These are phyloP conservation scores for Dinocampus coccinellae DNA, from an alignment of 2,888 invertebrate genomes.

Conservation along the genomic window DNA sequence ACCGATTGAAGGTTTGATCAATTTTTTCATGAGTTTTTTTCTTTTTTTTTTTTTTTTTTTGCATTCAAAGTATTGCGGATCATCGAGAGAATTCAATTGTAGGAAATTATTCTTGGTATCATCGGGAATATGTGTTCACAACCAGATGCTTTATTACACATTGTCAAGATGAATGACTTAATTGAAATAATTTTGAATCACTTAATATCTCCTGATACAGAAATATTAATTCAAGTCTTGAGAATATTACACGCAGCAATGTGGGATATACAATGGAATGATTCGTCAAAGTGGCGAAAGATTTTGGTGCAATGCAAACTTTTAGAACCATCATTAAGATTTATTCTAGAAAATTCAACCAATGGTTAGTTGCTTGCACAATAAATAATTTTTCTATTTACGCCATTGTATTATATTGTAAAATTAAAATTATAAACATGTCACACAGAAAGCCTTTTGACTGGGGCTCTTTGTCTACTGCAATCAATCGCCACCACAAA, in stretches of 20 bases:
- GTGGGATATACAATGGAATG: constrained; percentile 61
- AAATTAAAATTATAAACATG: not conserved
- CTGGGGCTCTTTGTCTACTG: constrained; percentile 53
- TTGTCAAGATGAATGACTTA: constrained; percentile 74
- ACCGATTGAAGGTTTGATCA: constrained; percentile 73
- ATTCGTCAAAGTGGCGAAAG: constrained; percentile 54
- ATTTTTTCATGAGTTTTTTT: constrained; percentile 15
- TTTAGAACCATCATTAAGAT: constrained; percentile 75
- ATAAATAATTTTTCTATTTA: constrained; percentile 9
- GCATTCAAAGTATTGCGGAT: not conserved
- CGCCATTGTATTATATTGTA: not conserved
- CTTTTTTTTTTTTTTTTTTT: constrained; percentile 1
- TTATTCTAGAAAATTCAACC: constrained; percentile 82
- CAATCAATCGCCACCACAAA: constrained; percentile 50
- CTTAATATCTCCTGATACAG: constrained; percentile 77
- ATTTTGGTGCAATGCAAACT: constrained; percentile 62
- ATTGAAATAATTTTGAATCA: constrained; percentile 73
- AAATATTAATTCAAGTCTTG: constrained; percentile 81
- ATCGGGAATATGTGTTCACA: constrained; percentile 87
- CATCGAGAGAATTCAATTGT: constrained; percentile 39
- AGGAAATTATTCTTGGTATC: constrained; percentile 88
- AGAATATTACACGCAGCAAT: constrained; percentile 72
- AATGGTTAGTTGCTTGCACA: constrained; percentile 67
- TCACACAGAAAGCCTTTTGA: constrained; percentile 45
- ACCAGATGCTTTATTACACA: constrained; percentile 72